Evolutionary conservation across 2,113 vertebrate genomes (phyloP).

Genomic region (Neomonachus schauinslandi): DNA sequence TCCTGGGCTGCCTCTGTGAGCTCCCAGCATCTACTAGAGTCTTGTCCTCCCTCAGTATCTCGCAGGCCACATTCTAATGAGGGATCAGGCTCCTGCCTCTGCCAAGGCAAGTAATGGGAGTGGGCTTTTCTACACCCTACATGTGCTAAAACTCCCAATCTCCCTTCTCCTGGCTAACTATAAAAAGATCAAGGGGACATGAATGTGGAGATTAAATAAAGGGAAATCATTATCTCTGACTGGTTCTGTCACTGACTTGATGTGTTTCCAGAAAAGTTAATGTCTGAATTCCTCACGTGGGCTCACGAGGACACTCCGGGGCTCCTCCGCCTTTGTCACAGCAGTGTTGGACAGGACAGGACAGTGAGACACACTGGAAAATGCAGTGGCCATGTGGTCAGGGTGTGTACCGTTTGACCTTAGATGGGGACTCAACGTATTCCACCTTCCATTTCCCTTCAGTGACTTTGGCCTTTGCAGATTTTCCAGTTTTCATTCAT

Average conservation of each 20-base stretch:
- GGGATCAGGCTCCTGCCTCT: neutral
- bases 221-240: conserved; percentile 40
- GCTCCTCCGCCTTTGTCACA: neutral
- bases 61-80: neutral
- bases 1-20: conserved; percentile 23
- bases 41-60: neutral
- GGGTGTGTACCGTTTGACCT: neutral
- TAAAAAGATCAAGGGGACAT: neutral
- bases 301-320: neutral
- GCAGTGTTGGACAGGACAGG: neutral
- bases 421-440: neutral
- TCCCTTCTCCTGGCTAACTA: neutral
- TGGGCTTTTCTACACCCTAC: neutral
- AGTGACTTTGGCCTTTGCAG: neutral
- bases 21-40: conserved; percentile 2
- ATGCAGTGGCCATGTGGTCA: neutral
- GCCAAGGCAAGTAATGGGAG: neutral
- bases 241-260: conserved; percentile 53
- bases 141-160: neutral
- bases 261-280: conserved; percentile 29
- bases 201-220: conserved; percentile 59
- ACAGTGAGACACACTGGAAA: neutral
- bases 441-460: neutral
- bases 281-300: neutral
- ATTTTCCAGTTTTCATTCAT: neutral